A percentile compares a stretch with the other conserved stretches of the same genome.
These are phyloP conservation scores for Parazoanthus swiftii DNA, from an alignment of 92 coral and sea anemone genomes.

Conservation along the genomic window DNA sequence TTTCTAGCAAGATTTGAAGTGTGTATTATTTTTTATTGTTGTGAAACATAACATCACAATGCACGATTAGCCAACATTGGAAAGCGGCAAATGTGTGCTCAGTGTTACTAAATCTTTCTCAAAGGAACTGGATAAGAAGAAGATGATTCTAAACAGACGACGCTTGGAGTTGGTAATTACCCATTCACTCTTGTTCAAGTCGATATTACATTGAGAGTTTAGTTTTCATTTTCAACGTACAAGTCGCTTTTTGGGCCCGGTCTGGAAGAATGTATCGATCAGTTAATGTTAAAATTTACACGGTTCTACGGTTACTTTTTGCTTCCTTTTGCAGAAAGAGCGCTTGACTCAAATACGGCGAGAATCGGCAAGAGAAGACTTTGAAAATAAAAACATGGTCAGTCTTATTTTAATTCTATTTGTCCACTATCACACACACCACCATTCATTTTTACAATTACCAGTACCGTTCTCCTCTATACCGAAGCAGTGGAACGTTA, in stretches of 20 bases:
- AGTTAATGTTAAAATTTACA: too few species aligned
- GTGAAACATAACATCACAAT: too few species aligned
- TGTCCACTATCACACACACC: not conserved
- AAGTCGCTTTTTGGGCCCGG: not conserved
- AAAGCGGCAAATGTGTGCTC: not conserved
- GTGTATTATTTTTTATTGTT: too few species aligned
- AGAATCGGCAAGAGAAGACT: constrained; percentile 91
- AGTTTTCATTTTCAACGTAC: too few species aligned
- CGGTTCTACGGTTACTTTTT: not conserved
- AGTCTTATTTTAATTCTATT: not conserved
- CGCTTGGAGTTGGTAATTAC: constrained; percentile 80
- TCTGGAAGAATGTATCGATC: not conserved
- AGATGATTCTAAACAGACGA: constrained; percentile 78
- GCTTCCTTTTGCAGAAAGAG: constrained; percentile 64
- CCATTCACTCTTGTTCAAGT: not conserved
- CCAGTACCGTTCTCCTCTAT: too few species aligned
- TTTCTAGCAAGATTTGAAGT: too few species aligned
- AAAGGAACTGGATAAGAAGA: constrained; percentile 81
- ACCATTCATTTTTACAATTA: not conserved
- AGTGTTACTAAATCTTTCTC: constrained; percentile 1
- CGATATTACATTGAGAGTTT: not conserved
- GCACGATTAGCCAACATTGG: not conserved
- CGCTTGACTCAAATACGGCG: constrained; percentile 72
- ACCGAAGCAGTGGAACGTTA: too few species aligned
- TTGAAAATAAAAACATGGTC: constrained; percentile 91